phyloP scores from a whole-genome alignment of 2,888 invertebrate genomes.

The Sceliomorpha sp. region DNA sequence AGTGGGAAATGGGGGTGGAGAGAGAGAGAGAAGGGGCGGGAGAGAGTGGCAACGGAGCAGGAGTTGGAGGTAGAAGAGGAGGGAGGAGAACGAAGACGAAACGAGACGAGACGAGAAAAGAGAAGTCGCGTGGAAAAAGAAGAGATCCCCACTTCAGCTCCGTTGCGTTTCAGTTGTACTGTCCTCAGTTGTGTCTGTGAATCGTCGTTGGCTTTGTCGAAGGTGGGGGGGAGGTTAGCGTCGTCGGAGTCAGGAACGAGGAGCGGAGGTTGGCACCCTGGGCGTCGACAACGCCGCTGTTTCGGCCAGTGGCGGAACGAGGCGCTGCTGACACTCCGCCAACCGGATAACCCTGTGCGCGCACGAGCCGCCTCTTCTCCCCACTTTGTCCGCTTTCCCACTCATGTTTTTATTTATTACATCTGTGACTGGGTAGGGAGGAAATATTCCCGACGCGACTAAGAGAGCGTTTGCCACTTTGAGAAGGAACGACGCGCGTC shows the following conservation, averaged over 20 bases:
- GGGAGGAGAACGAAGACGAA: constrained; percentile 60
- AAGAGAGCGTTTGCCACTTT: constrained; percentile 79
- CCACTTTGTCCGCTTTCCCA: constrained; percentile 74
- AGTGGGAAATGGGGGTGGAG: constrained; percentile 48
- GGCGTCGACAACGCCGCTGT: constrained; percentile 61
- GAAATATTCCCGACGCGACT: constrained; percentile 79
- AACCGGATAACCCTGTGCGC: constrained; percentile 67
- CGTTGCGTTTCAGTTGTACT: constrained; percentile 67
- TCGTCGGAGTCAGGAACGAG: constrained; percentile 21
- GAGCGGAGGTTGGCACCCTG: constrained; percentile 63
- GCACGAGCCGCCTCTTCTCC: constrained; percentile 72
- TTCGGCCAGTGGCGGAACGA: constrained; percentile 64
- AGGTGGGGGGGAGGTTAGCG: constrained; percentile 52
- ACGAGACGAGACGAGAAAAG: constrained; percentile 64
- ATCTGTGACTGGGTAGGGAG: constrained; percentile 80
- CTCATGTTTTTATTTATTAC: constrained; percentile 81
- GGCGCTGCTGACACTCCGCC: constrained; percentile 67
- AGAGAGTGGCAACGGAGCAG: constrained; percentile 28
- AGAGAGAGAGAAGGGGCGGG: constrained; percentile 41
- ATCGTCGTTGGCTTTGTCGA: constrained; percentile 57
- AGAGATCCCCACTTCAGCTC: constrained; percentile 72
- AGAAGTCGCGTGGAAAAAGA: constrained; percentile 71
- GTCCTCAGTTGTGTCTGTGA: constrained; percentile 62
- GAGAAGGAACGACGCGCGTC: constrained; percentile 77
- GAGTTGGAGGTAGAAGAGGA: constrained; percentile 45